Conservation (phyloP, 1,140 invertebrate genomes). For the Trinorchestia longiramus region DNA sequence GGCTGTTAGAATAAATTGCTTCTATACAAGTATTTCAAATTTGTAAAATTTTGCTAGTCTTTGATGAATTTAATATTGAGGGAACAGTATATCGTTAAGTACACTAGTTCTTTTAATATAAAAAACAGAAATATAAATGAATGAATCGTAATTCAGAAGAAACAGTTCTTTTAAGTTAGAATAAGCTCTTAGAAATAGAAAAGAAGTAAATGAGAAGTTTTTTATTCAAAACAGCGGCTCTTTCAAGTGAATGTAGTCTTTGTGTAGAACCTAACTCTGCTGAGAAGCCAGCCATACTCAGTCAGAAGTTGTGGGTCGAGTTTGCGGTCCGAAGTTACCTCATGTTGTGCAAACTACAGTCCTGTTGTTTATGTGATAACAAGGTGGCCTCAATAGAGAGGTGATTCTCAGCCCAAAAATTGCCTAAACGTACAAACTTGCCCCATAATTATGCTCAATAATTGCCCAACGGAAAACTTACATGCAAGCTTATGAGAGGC, state of each 20-base stretch:
- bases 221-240: neutral
- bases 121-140: too few species aligned
- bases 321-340: neutral
- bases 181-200: too few species aligned
- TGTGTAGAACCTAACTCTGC: neutral
- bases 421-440: neutral
- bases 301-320: neutral
- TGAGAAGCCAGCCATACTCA: neutral
- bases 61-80: too few species aligned
- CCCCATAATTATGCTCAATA: neutral
- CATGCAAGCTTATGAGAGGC: neutral
- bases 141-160: too few species aligned
- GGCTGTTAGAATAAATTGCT: too few species aligned
- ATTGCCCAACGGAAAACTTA: neutral
- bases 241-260: neutral
- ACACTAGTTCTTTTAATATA: too few species aligned
- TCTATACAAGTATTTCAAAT: too few species aligned
- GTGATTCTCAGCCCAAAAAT: neutral
- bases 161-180: too few species aligned
- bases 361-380: neutral
- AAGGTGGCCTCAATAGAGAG: neutral
- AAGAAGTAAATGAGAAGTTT: neutral
- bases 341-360: neutral
- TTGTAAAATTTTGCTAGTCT: too few species aligned
- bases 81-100: too few species aligned